Conservation (phyloP, 2,888 invertebrate species). For the Neria commutata region DNA sequence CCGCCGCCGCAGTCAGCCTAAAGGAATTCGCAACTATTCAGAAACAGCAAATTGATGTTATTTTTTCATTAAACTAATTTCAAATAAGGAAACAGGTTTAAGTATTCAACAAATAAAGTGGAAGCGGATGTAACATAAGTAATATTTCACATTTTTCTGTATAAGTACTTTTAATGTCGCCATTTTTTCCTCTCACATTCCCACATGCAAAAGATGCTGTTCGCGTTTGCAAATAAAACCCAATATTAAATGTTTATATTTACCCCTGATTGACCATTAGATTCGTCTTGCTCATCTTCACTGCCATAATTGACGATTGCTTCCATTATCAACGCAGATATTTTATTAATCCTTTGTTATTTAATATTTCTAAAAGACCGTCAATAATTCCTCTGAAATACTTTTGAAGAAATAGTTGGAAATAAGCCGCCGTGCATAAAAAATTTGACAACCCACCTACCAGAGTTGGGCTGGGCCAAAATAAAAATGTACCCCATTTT, state of each 20-base stretch:
- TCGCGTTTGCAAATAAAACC: slow-evolving; percentile 20
- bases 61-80: slow-evolving; percentile 42
- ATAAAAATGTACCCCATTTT: too few relatives aligned
- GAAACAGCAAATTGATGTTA: slow-evolving; percentile 67
- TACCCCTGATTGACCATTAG: slow-evolving; percentile 53
- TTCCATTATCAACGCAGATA: slow-evolving; percentile 67
- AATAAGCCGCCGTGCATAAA: too few relatives aligned
- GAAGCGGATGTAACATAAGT: not conserved
- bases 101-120: not conserved
- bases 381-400: too few relatives aligned
- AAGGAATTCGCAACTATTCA: slow-evolving; percentile 63
- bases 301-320: slow-evolving; percentile 78
- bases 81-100: slow-evolving; percentile 10
- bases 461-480: too few relatives aligned
- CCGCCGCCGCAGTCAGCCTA: slow-evolving; percentile 51
- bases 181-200: slow-evolving; percentile 23
- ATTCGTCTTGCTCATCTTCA: slow-evolving; percentile 73
- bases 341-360: slow-evolving; percentile 3
- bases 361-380: slow-evolving; percentile 16
- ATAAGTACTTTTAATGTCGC: slow-evolving; percentile 26
- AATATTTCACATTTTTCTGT: slow-evolving; percentile 20
- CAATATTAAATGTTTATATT: slow-evolving; percentile 42
- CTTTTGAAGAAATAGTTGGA: too few relatives aligned
- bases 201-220: slow-evolving; percentile 22
- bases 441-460: too few relatives aligned